Conservation (phyloP, 2,888 invertebrate species). For the Strigamia crassipes region DNA sequence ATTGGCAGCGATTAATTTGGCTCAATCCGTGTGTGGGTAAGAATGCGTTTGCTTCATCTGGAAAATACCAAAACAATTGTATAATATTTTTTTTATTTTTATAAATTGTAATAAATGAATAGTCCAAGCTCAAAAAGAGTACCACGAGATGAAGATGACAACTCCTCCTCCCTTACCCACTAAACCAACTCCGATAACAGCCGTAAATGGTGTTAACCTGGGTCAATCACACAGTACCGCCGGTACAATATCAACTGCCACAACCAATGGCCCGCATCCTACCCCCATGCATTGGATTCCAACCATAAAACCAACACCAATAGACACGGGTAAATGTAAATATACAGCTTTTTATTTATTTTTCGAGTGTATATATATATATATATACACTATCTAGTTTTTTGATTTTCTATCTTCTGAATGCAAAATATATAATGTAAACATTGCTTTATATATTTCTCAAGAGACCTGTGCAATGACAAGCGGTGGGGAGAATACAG, state of each 20-base stretch:
- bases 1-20: conserved; percentile 88
- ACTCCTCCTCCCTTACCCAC: conserved; percentile 18
- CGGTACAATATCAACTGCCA: neutral
- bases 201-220: neutral
- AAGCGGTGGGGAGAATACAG: conserved; percentile 11
- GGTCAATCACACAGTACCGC: neutral
- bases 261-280: neutral
- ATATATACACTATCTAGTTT: too few species aligned
- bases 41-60: conserved; percentile 54
- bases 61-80: too few species aligned
- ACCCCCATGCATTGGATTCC: neutral
- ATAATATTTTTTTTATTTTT: too few species aligned
- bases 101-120: too few species aligned
- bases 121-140: conserved; percentile 40
- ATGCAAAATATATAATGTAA: too few species aligned
- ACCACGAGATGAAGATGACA: conserved; percentile 19
- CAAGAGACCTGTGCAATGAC: neutral
- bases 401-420: neutral
- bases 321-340: neutral
- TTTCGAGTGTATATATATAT: too few species aligned
- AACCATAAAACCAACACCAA: neutral
- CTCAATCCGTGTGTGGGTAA: conserved; percentile 91
- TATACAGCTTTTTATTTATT: too few species aligned
- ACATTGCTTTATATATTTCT: neutral
- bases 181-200: neutral